Evolutionary conservation across 2,888 invertebrate genomes (phyloP).

Genomic region (Aethes cnicana): DNA sequence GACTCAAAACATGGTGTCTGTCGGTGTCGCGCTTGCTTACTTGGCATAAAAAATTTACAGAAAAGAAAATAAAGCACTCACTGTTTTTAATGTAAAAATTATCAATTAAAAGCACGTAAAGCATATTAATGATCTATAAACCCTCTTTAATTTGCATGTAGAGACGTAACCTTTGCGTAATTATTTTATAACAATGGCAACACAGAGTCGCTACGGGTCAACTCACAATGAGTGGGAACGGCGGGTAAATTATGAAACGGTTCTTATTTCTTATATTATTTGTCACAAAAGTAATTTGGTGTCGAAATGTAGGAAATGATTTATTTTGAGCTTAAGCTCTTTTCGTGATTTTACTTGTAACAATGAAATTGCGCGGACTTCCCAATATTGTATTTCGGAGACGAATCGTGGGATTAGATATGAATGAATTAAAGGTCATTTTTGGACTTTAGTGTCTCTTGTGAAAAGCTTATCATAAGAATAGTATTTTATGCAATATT

Average conservation of each 20-base stretch:
- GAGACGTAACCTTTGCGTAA: slow-evolving; percentile 46
- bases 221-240: slow-evolving; percentile 43
- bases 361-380: slow-evolving; percentile 18
- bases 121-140: slow-evolving; percentile 9
- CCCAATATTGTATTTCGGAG: background rate
- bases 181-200: slow-evolving; percentile 48
- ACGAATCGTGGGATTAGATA: slow-evolving; percentile 1
- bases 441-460: background rate
- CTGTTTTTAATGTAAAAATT: no score
- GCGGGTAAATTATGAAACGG: slow-evolving; percentile 14
- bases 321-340: slow-evolving; percentile 7
- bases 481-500: no score
- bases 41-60: no score
- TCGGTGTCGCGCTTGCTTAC: no score
- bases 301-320: slow-evolving; percentile 18
- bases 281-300: slow-evolving; percentile 19
- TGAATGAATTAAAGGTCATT: background rate
- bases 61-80: no score
- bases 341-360: slow-evolving; percentile 19
- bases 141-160: slow-evolving; percentile 23
- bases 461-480: background rate
- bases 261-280: slow-evolving; percentile 17
- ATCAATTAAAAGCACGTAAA: slow-evolving; percentile 1
- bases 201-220: slow-evolving; percentile 56
- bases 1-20: no score